Percentiles rank a stretch among this genome's conserved stretches.
Conservation (phyloP, 2,888 invertebrate genomes). For the Nowickia ferox region DNA sequence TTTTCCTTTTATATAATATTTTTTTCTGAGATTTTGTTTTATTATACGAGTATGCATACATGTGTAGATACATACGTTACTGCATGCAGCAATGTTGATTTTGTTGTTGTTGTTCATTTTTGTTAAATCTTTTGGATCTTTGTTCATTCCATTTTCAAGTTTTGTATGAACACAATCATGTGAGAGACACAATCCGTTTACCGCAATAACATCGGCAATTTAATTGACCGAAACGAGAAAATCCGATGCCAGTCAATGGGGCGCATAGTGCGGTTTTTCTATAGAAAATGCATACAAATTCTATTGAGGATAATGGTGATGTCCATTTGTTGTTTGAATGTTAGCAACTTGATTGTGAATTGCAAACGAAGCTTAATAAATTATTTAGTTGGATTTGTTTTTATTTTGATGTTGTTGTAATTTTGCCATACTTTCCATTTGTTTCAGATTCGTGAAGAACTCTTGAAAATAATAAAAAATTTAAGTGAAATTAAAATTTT, state of each 20-base stretch:
- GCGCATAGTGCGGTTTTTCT: constrained; percentile 68
- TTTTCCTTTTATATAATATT: constrained; percentile 1
- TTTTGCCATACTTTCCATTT: neutral
- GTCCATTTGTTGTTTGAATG: constrained; percentile 33
- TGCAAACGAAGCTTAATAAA: constrained; percentile 63
- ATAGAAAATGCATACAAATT: constrained; percentile 46
- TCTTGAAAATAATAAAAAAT: neutral
- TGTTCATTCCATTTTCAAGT: constrained; percentile 61
- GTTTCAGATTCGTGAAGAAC: neutral
- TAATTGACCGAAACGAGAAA: constrained; percentile 74
- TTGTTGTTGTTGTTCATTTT: neutral
- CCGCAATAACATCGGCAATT: constrained; percentile 75
- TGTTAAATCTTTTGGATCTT: constrained; percentile 50
- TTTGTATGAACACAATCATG: constrained; percentile 62
- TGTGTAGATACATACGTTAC: neutral
- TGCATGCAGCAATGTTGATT: neutral
- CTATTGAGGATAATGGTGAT: constrained; percentile 54
- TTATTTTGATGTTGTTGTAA: neutral
- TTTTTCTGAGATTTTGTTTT: neutral
- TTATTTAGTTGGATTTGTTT: constrained; percentile 36
- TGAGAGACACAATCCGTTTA: constrained; percentile 74
- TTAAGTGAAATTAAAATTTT: neutral
- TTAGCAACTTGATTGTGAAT: constrained; percentile 60
- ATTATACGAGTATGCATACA: neutral
- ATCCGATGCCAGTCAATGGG: constrained; percentile 71